A percentile compares a stretch with the other conserved stretches of the same genome.
These are phyloP conservation scores for Eueremaeus valkanovi DNA, from an alignment of 2,888 invertebrate genomes.

Conservation along the genomic window DNA sequence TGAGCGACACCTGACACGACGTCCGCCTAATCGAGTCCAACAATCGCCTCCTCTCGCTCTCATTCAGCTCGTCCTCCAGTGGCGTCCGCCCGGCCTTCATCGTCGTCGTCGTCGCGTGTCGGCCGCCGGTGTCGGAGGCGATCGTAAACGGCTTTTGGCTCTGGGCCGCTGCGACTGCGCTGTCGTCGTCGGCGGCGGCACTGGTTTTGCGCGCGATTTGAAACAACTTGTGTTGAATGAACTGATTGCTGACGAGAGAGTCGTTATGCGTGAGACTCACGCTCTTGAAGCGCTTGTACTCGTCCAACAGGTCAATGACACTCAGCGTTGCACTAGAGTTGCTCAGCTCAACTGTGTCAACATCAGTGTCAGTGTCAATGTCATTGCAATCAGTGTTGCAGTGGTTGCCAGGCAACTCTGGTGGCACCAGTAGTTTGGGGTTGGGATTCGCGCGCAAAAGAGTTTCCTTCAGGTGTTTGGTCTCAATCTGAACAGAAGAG, in stretches of 20 bases:
- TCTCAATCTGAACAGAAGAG: constrained; percentile 36
- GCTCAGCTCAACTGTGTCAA: background rate
- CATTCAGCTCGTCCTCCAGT: background rate
- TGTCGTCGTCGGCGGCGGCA: too few species aligned
- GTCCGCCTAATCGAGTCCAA: background rate
- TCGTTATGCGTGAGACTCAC: constrained; percentile 32
- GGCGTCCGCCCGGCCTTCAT: background rate
- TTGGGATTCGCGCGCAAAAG: constrained; percentile 20
- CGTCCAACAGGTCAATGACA: constrained; percentile 25
- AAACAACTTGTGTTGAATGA: constrained; percentile 18
- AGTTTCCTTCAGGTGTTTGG: constrained; percentile 1
- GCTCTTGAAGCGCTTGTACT: constrained; percentile 34
- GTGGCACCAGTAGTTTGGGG: background rate
- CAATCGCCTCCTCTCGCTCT: background rate
- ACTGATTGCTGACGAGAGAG: constrained; percentile 11
- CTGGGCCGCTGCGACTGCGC: background rate
- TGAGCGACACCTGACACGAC: constrained; percentile 5
- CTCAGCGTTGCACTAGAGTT: background rate
- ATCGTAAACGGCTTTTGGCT: background rate
- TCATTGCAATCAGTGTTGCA: too few species aligned
- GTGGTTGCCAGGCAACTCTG: background rate
- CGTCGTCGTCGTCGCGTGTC: background rate
- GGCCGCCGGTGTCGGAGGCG: background rate
- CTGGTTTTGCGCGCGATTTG: too few species aligned
- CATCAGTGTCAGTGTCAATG: too few species aligned